A percentile compares a stretch with the other conserved stretches of the same genome.
phyloP scores from a whole-genome alignment of 2,797 vertebrate species.

The Epinephelus malabaricus region DNA sequence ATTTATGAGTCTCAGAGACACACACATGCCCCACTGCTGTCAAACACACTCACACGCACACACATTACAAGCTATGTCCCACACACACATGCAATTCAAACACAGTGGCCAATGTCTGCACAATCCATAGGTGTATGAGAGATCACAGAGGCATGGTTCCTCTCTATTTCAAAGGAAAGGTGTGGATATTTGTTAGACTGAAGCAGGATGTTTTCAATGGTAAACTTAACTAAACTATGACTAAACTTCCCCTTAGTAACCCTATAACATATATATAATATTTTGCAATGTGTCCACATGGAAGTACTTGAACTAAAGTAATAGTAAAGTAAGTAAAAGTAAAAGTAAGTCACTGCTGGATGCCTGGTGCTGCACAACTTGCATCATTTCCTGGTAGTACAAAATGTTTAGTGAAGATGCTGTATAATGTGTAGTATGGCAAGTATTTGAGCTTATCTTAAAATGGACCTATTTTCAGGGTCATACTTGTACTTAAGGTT shows the following conservation, averaged over 20 bases:
- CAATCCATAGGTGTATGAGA: neutral
- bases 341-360: too few species aligned
- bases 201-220: neutral
- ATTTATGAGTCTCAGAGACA: slow-evolving; percentile 74
- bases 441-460: neutral
- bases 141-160: neutral
- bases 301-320: too few species aligned
- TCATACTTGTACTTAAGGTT: too few species aligned
- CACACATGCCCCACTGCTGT: slow-evolving; percentile 32
- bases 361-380: too few species aligned
- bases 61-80: slow-evolving; percentile 14
- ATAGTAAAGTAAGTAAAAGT: too few species aligned
- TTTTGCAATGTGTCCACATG: too few species aligned
- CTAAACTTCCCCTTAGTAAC: neutral
- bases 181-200: neutral
- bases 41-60: slow-evolving; percentile 44
- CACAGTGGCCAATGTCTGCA: neutral
- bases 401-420: too few species aligned
- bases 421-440: neutral
- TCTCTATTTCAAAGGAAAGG: neutral
- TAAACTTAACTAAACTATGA: neutral
- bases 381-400: too few species aligned
- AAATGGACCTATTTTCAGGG: too few species aligned
- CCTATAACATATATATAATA: neutral
- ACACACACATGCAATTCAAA: slow-evolving; percentile 5